Evolutionary conservation across 2,797 vertebrate species (phyloP).

Genomic region (Trichosurus vulpecula): DNA sequence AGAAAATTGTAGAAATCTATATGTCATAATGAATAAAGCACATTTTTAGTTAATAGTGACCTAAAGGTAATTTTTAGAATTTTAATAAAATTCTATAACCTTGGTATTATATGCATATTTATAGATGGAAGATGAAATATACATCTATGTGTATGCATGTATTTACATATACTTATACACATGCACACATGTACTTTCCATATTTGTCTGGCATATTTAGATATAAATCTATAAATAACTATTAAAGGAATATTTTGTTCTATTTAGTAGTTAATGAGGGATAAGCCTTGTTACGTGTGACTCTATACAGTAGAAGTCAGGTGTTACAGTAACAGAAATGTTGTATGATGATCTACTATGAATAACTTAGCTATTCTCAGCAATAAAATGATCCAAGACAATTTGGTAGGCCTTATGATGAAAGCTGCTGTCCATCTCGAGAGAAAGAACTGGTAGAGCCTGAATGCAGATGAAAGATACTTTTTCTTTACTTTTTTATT

Average conservation of each 20-base stretch:
- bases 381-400: no score
- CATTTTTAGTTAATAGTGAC: not conserved
- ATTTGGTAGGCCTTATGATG: no score
- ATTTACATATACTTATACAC: no score
- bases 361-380: no score
- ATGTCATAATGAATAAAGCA: not conserved
- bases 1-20: not conserved
- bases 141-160: not conserved
- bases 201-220: not conserved
- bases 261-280: not conserved
- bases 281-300: not conserved
- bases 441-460: no score
- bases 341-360: no score
- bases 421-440: no score
- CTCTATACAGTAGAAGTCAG: not conserved
- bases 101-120: not conserved
- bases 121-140: not conserved
- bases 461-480: no score
- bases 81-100: not conserved
- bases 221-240: not conserved
- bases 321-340: not conserved
- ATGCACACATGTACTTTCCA: not conserved
- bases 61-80: not conserved
- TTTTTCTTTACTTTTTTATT: no score
- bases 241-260: not conserved